Base-by-base conservation (phyloP, 2,888 invertebrate genomes). In the Patella caerulea region DNA sequence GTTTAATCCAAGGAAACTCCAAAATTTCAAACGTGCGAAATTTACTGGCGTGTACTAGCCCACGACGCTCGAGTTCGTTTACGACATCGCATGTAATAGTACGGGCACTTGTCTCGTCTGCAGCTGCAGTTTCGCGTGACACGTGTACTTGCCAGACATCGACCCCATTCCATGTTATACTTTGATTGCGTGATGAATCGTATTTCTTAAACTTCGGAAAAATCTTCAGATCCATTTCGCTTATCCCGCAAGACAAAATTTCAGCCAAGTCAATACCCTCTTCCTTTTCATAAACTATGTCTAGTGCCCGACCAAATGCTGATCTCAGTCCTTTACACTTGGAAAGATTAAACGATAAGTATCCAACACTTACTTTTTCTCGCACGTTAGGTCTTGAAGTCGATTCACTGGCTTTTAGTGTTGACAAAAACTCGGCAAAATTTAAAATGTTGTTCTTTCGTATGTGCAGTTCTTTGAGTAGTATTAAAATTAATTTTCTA, bases 11-110 rank as follows among this genome's bases (percentile, higher is more conserved):
- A 56, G 56, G 56, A n/a, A 56, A 56, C 56, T 56, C 56, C 15
- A 56, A n/a, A 56, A 56, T 56, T 56, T 56, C 56, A 56, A 56
- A 56, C 3, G 56, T 56, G 2, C 17, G 14, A 56, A 56, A 17
- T 56, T 56, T 56, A 56, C 56, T 56, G 56, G 56, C 56, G 56
- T 56, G 56, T 56, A 56, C 56, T 56, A 56, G 56, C 17, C 56
- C 56, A 56, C 17, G 56, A 56, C 56, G 56, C 17, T 56, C 56
- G 15, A 56, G 14, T 56, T 56, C 56, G 17, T 56, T 56, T 56
- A 56, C 4, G 17, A 56, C 56, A n/a, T 56, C 56, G 56, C 56
- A 56, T n/a, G 56, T 56, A 17, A 56, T 56, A n/a, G 56, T n/a
- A 56, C 56, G 56, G 17, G 11, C 17, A 56, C 56, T 56, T 56